Base-by-base conservation (phyloP, 2,888 invertebrate species). In the Acleris emargana region DNA sequence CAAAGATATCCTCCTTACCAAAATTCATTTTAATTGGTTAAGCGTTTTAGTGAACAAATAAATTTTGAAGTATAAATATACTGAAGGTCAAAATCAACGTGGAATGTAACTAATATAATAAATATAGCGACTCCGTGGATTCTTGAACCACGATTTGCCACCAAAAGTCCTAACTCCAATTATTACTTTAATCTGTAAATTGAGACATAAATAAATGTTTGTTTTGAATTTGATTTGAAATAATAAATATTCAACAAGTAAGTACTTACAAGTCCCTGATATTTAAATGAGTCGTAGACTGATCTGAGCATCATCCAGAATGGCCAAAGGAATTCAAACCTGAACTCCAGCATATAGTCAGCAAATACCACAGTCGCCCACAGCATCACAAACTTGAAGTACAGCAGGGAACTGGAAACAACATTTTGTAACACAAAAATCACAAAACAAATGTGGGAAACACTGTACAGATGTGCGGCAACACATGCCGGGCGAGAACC, bases 291-390 rank as follows among this genome's bases (percentile, higher is more conserved):
- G 93, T 99, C 99, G 91, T 98, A 97, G 78, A 99, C 97, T 86
- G 98, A 98, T 91, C 98, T 95, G 76, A 99, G 93, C 81, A 99
- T 95, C 80, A 99, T 95, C 97, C 99, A 99, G 93, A 99, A 98
- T 62, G 99, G 99, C 98, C 99, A 99, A 84, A 99, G 95, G 93
- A 99, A 98, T 94, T 99, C 99, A 94, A 99, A 98, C 81, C 99
- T 97, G 94, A 99, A 99, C 93, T 99, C 99, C 93, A 99, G 93
- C 93, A 99, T 96, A 93, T 98, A 98, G 93, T 99, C 99, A 75
- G 97, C 98, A 91, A 98, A 93, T 86, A 99, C 96, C 79, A 99
- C 97, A 88, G 97, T 94, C 76, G 96, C 96, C 99, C 99, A 99
- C 90, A 99, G 94, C 93, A 98, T 94, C 83, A 99, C 94, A 94